Conservation (phyloP, 2,113 vertebrate species). For the Campylorhamphus procurvoides region DNA sequence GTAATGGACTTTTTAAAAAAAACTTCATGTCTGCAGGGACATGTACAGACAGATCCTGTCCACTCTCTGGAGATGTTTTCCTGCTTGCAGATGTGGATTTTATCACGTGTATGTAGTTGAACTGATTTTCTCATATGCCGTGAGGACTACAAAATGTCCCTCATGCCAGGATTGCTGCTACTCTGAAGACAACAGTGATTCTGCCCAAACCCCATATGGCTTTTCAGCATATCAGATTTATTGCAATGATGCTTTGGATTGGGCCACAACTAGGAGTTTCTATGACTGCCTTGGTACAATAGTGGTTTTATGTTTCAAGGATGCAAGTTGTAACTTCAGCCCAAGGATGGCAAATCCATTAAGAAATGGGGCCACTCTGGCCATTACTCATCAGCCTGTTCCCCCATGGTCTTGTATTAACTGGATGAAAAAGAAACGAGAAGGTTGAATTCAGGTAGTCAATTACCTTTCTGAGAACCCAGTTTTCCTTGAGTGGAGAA, state of each 20-base stretch:
- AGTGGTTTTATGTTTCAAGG: background rate
- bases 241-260: background rate
- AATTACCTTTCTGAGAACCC: background rate
- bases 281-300: background rate
- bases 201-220: background rate
- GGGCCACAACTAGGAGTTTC: background rate
- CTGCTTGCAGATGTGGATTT: background rate
- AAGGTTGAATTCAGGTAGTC: background rate
- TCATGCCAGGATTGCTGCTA: background rate
- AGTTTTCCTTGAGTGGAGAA: background rate
- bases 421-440: background rate
- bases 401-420: background rate
- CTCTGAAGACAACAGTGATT: background rate
- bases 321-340: background rate
- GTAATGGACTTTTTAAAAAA: background rate
- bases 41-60: accelerated
- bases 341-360: background rate
- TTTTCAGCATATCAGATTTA: background rate
- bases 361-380: background rate
- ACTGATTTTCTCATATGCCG: background rate
- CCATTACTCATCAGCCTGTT: background rate
- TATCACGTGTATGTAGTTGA: background rate
- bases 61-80: background rate
- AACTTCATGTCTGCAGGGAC: background rate
- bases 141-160: background rate